phyloP scores from a whole-genome alignment of 1,140 invertebrate species.

The Cyclina sinensis region DNA sequence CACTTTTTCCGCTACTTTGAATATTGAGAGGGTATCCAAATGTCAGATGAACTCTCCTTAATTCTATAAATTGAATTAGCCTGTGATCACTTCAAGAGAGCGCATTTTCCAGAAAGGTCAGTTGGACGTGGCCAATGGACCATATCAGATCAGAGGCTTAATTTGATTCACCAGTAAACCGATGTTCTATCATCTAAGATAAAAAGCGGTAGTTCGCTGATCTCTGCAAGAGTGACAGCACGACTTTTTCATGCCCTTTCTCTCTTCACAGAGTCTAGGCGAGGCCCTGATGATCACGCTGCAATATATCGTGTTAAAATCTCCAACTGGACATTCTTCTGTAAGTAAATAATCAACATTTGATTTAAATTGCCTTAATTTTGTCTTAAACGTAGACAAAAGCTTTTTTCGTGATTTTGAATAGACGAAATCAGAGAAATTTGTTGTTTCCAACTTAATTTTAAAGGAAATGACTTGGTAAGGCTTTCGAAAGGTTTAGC shows the following conservation, averaged over 20 bases:
- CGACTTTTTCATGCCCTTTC: not conserved
- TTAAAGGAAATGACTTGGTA: no score
- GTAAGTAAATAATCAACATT: not conserved
- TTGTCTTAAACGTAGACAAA: no score
- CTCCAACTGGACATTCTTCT: not conserved
- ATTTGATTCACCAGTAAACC: not conserved
- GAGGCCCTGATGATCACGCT: not conserved
- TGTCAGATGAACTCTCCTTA: not conserved
- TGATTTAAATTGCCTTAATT: no score
- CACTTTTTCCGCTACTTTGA: not conserved
- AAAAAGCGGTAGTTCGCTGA: not conserved
- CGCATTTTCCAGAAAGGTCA: not conserved
- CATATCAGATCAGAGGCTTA: not conserved
- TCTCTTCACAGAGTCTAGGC: conserved; percentile 6
- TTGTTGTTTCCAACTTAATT: no score
- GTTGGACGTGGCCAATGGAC: not conserved
- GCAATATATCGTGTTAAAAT: not conserved
- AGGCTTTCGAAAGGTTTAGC: no score
- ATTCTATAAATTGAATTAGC: not conserved
- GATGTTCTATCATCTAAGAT: not conserved
- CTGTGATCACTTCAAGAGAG: not conserved
- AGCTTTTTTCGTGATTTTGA: no score
- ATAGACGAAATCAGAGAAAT: no score
- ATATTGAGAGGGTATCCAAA: not conserved
- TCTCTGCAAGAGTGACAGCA: conserved; percentile 5